Base-by-base conservation (phyloP, 2,797 vertebrate genomes). In the Sebastes matsubarae region DNA sequence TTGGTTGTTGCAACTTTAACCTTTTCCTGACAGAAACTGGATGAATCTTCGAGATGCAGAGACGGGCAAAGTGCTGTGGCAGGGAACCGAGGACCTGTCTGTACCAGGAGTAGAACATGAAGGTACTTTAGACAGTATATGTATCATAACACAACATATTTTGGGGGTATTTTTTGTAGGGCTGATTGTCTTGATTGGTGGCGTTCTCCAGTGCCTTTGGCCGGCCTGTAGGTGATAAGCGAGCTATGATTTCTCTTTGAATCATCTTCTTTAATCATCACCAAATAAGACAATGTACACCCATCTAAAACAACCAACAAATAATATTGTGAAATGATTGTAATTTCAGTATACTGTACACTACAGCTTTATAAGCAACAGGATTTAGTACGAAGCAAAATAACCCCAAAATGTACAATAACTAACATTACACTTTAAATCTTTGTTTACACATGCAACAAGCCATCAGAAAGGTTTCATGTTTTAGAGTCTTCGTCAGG, bases 11-110 rank as follows among this genome's bases (percentile, higher is more conserved):
- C 63, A 30, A 10, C 85, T 93, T 93, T 91, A 86, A 93, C 87
- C 3, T 18, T 57, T 50, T 32, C 63, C 77, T 85, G 92, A 70
- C 93, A 99, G 99, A 96, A 99, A 99, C 83, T 99, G 98, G 98
- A 99, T 99, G 99, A 99, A 99, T 86, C 97, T 99, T 75, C 96
- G 99, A 57, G 99, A 99, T 95, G 98, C 98, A 22, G 99, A 99
- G 89, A 99, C 97, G 1, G 99, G 99, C 52, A 99, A 99, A 87
- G 97, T 99, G 75, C 96, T 99, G 72, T 99, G 99, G 99, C 99
- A 99, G 93, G 99, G 99, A 86, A 99, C 98, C 8, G 99, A 99
- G 91, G 98, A 99, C 87, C 96, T 99, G 20, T 99, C 99, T 4
- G 94, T 99, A 70, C 99, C 99, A 54, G 99, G 97, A 80, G 98